Percentiles rank a stretch among this genome's conserved stretches.
Conservation (phyloP, 2,888 invertebrate species). For the Maniola hyperantus region DNA sequence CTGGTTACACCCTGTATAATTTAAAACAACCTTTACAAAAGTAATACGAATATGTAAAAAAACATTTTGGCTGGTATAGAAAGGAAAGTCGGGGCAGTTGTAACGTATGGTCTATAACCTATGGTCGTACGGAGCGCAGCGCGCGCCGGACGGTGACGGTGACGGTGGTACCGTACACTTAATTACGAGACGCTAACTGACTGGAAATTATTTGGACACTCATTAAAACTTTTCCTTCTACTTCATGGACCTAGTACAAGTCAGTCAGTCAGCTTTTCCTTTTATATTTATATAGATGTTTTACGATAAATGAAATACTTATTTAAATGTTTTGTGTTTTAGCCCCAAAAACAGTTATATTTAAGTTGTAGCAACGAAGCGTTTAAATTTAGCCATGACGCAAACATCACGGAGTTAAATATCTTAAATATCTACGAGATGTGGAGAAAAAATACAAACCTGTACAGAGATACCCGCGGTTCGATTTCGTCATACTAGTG, state of each 20-base stretch:
- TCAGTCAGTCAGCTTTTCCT: no score
- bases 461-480: conserved; percentile 48
- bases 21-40: not conserved
- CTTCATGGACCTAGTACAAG: not conserved
- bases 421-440: conserved; percentile 42
- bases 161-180: conserved; percentile 49
- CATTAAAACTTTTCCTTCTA: conserved; percentile 31
- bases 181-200: conserved; percentile 52
- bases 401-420: conserved; percentile 46
- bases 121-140: conserved; percentile 14
- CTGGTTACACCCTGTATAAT: no score
- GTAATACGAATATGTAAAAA: not conserved
- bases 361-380: not conserved
- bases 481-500: conserved; percentile 52
- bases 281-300: no score
- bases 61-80: not conserved
- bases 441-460: conserved; percentile 52
- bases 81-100: conserved; percentile 29
- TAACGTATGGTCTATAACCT: conserved; percentile 20
- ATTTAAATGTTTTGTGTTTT: no score
- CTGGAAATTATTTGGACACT: conserved; percentile 61
- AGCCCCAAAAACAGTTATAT: not conserved
- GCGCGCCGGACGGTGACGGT: conserved; percentile 40
- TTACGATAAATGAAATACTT: no score
- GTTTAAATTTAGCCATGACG: conserved; percentile 52